Conservation (phyloP, 2,797 vertebrate species). For the Pteronotus mesoamericanus region DNA sequence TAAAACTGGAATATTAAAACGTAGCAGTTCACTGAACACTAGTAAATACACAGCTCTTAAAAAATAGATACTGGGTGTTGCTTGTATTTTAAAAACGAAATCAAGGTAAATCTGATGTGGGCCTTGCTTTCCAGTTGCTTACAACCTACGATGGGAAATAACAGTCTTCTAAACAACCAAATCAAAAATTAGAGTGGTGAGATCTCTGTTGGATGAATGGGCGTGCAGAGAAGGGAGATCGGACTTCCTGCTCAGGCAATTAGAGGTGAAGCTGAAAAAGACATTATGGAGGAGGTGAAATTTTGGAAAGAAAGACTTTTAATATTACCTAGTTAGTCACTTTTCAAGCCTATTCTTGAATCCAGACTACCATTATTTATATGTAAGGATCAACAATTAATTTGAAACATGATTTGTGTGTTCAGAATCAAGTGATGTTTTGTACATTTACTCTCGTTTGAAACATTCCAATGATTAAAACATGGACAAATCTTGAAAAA, state of each 20-base stretch:
- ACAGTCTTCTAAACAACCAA: not conserved
- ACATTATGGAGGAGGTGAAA: not conserved
- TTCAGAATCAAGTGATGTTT: slow-evolving; percentile 32
- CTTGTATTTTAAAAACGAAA: not conserved
- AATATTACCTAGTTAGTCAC: not conserved
- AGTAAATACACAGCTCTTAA: slow-evolving; percentile 19
- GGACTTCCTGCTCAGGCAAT: not conserved
- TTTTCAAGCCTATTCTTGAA: slow-evolving; percentile 16
- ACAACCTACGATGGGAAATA: not conserved
- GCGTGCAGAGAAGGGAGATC: not conserved
- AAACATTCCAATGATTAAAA: slow-evolving; percentile 28
- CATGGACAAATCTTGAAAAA: slow-evolving; percentile 37
- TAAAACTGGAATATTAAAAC: not conserved
- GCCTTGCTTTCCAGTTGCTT: not conserved
- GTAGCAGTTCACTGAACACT: not conserved
- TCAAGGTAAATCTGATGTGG: not conserved
- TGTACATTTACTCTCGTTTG: slow-evolving; percentile 28
- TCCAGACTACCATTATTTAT: slow-evolving; percentile 22
- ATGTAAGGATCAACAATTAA: not conserved
- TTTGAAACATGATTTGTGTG: slow-evolving; percentile 38
- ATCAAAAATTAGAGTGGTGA: not conserved
- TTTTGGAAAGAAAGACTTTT: not conserved
- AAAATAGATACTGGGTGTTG: not conserved
- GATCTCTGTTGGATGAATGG: not conserved
- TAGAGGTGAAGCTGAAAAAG: not conserved